Percentiles rank a stretch among this genome's conserved stretches.
These are phyloP conservation scores for Mastomys coucha DNA, from an alignment of 2,113 vertebrate species.

Conservation along the genomic window DNA sequence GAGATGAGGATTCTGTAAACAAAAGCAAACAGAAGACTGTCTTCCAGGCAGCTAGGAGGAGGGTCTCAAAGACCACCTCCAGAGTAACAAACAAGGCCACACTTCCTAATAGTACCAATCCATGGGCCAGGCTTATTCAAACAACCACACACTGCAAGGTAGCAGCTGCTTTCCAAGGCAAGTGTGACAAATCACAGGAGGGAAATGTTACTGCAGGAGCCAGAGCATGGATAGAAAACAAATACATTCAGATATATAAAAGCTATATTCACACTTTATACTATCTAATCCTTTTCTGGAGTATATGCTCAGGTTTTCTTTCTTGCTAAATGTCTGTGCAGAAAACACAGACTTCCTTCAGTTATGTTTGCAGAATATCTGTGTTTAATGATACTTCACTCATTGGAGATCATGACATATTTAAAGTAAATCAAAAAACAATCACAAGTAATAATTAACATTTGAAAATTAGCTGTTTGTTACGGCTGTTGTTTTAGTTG, in stretches of 20 bases:
- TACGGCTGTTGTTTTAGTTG: background rate
- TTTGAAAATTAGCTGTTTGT: slow-evolving; percentile 15
- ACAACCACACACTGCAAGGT: background rate
- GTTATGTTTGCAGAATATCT: background rate
- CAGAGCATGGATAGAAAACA: background rate
- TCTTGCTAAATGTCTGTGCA: background rate
- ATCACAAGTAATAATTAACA: slow-evolving; percentile 14
- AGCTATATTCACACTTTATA: background rate
- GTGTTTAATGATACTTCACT: background rate
- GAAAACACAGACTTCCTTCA: background rate
- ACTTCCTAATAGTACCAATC: too few relatives aligned
- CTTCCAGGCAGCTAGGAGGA: too few relatives aligned
- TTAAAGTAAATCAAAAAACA: slow-evolving; percentile 15
- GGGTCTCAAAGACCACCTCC: too few relatives aligned
- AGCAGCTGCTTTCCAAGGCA: background rate
- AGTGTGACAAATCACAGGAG: background rate
- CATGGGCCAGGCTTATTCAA: too few relatives aligned
- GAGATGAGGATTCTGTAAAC: too few relatives aligned
- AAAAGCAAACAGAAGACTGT: too few relatives aligned
- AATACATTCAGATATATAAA: background rate
- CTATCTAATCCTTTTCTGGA: background rate
- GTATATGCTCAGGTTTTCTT: background rate
- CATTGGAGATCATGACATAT: background rate
- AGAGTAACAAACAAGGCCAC: too few relatives aligned
- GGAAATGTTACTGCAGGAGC: background rate